phyloP scores from a whole-genome alignment of 2,797 vertebrate species.

The Notamacropus eugenii region DNA sequence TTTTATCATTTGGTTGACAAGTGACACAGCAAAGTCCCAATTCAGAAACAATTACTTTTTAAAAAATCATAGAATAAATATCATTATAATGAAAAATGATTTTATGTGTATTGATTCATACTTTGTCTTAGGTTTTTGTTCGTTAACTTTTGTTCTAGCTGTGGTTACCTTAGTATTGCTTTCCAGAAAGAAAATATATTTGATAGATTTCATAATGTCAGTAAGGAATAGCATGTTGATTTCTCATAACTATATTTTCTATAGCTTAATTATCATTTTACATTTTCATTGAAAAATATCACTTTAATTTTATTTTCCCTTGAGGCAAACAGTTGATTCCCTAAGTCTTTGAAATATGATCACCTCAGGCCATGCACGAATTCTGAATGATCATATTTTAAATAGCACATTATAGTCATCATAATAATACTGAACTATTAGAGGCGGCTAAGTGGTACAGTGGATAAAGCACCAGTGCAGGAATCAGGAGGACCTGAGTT shows the following conservation, averaged over 20 bases:
- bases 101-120: background rate
- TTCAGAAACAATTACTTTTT: slow-evolving; percentile 38
- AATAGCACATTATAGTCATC: slow-evolving; percentile 29
- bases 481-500: too few species aligned
- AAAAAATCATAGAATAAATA: slow-evolving; percentile 1
- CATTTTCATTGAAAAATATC: slow-evolving; percentile 33
- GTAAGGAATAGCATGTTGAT: background rate
- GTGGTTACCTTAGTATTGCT: background rate
- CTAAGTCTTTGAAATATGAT: slow-evolving; percentile 53
- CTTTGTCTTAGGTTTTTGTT: slow-evolving; percentile 4
- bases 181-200: slow-evolving; percentile 25
- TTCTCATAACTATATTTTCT: slow-evolving; percentile 20
- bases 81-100: background rate
- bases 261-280: slow-evolving; percentile 38
- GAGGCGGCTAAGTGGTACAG: background rate
- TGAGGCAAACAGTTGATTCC: slow-evolving; percentile 40
- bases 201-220: background rate
- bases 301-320: slow-evolving; percentile 25
- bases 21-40: background rate
- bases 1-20: slow-evolving; percentile 33
- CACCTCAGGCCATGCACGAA: background rate
- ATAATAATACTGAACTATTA: slow-evolving; percentile 26
- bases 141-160: background rate
- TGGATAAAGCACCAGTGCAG: background rate
- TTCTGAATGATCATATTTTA: slow-evolving; percentile 45